Percentiles rank a stretch among this genome's conserved stretches.
Evolutionary conservation across 2,797 vertebrate genomes (phyloP).

Genomic region (Pelochelys cantorii): DNA sequence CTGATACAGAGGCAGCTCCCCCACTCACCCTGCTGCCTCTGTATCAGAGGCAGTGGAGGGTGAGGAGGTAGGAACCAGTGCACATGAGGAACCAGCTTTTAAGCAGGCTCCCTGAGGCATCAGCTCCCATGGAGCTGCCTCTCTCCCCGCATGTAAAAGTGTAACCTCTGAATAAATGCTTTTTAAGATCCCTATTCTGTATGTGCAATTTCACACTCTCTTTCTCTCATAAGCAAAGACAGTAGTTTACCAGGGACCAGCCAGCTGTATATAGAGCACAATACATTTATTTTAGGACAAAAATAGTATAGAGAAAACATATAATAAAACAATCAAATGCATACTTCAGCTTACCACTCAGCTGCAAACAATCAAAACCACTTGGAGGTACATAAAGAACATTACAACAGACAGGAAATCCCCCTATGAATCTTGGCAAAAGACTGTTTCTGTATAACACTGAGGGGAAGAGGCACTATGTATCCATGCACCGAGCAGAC

Average conservation of each 20-base stretch:
- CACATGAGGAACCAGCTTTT: no score
- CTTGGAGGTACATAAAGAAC: neutral
- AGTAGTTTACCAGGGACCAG: neutral
- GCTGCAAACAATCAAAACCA: neutral
- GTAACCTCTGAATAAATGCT: no score
- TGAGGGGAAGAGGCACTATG: neutral
- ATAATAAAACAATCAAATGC: neutral
- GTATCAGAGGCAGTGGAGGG: no score
- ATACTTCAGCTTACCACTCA: neutral
- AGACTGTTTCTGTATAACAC: neutral
- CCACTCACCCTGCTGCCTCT: no score
- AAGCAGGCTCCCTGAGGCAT: no score
- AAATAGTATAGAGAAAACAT: neutral
- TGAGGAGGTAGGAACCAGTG: no score
- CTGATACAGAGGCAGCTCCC: no score
- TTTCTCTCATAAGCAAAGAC: neutral
- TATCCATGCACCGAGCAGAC: neutral
- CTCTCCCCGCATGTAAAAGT: no score
- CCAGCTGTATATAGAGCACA: neutral
- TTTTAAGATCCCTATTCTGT: neutral
- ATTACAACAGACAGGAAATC: neutral
- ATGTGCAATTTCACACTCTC: neutral
- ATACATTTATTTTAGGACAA: neutral
- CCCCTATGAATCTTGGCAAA: neutral
- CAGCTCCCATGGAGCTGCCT: no score